Evolutionary conservation across 2,888 invertebrate genomes (phyloP), one percentile per base, ranked within the genome.

Genomic region (Metallyticus violacea): DNA sequence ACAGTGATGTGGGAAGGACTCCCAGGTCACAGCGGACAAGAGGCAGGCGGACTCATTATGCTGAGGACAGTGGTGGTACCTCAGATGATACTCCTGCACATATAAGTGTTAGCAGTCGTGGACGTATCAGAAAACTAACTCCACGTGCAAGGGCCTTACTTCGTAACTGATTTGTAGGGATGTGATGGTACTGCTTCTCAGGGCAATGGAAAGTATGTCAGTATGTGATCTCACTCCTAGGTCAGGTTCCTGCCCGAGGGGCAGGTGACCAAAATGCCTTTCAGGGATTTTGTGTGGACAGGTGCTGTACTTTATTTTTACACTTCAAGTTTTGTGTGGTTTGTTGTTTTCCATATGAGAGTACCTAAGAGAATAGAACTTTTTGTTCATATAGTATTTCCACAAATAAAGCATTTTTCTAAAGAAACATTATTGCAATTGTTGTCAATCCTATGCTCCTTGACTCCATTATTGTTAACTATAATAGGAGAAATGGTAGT

Each of bases 91-190:
- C 28, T 2, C 83, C 83, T 27, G 76, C 77, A 26, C 62, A 91
- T 78, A 91, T 94, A 81, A 94, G 94, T 89, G 94, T 96, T 62
- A 96, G 96, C 91, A 97, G 97, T 89, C 94, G 98, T 85, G 98
- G 98, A 2, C 94, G 98, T 79, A 94, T 98, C 86, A 94, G 98
- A 85, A 96, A 96, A 91, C 94, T 97, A 89, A 97, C 97, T 29
- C 95, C 96, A 86, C 95, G 96, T 91, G 97, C 96, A 88, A 93
- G 96, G 85, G 96, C 80, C 80, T 30, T 7, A 3, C 15, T n/a
- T n/a, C 2, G 81, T 7, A 25, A 30, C 15, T 81, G 81, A n/a
- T 29, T 81, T 7, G 40, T 7, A 1, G 7, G 7, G 26, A 40
- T n/a, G 27, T 25, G 25, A 27, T 27, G 26, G 27, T 25, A 26